These are phyloP conservation scores for Taphrorychus bicolor DNA, from an alignment of 2,888 invertebrate species.

Conservation along the genomic window DNA sequence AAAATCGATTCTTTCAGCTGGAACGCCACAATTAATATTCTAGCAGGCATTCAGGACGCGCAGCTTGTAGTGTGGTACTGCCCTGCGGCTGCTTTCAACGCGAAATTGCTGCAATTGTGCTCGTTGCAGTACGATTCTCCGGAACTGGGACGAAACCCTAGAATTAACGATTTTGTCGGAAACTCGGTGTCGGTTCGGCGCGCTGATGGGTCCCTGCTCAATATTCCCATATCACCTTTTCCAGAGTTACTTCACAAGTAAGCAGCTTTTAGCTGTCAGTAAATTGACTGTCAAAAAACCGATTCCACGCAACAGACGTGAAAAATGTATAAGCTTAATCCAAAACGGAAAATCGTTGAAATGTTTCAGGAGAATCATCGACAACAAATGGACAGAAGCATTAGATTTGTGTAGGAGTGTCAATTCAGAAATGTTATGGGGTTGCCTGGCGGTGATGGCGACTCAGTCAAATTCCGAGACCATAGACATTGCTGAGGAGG, in stretches of 20 bases:
- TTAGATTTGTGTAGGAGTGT: slow-evolving; percentile 55
- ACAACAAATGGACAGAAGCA: slow-evolving; percentile 73
- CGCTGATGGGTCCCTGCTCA: slow-evolving; percentile 87
- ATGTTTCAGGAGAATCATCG: slow-evolving; percentile 67
- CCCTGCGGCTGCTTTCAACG: slow-evolving; percentile 77
- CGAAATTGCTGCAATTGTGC: slow-evolving; percentile 70
- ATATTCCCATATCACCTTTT: slow-evolving; percentile 75
- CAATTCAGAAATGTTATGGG: slow-evolving; percentile 81
- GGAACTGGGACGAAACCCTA: slow-evolving; percentile 88
- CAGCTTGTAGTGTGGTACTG: slow-evolving; percentile 84
- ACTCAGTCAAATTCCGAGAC: slow-evolving; percentile 76
- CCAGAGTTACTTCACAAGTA: slow-evolving; percentile 64
- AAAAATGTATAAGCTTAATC: slow-evolving; percentile 63
- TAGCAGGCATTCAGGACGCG: slow-evolving; percentile 80
- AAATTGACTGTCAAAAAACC: too few species aligned
- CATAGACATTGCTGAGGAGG: slow-evolving; percentile 92
- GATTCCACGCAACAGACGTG: too few species aligned
- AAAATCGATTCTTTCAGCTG: slow-evolving; percentile 68
- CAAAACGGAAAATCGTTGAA: slow-evolving; percentile 79
- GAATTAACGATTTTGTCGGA: slow-evolving; percentile 81
- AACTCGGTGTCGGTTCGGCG: slow-evolving; percentile 85
- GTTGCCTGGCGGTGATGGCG: slow-evolving; percentile 90
- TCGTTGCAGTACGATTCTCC: slow-evolving; percentile 63
- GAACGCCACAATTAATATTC: slow-evolving; percentile 78
- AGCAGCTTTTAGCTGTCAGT: too few species aligned